Evolutionary conservation across 1,140 invertebrate species (phyloP).

Genomic region (Euborellia annulipes): DNA sequence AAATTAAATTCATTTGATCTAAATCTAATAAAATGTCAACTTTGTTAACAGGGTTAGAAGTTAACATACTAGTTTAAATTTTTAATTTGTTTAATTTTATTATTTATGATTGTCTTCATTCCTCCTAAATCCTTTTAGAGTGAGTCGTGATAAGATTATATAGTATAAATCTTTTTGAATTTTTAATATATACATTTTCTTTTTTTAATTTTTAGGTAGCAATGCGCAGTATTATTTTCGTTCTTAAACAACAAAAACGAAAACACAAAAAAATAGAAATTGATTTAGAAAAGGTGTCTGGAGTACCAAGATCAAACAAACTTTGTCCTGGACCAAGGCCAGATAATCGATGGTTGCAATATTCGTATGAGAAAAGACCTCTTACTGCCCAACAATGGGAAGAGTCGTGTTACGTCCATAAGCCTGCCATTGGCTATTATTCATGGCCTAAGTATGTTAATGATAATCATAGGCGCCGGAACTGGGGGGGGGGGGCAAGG

Average conservation of each 20-base stretch:
- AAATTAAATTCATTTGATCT: not conserved
- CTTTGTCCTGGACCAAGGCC: conserved; percentile 33
- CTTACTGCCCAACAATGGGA: conserved; percentile 58
- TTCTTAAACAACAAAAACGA: conserved; percentile 62
- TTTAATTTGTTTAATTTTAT: not conserved
- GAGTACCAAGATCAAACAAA: conserved; percentile 13
- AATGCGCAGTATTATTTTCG: conserved; percentile 39
- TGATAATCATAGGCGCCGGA: no score
- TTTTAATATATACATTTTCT: not conserved
- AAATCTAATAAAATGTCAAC: no score
- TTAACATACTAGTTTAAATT: not conserved
- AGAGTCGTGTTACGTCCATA: conserved; percentile 45
- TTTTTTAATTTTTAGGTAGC: conserved; percentile 35
- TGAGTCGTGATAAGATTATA: no score
- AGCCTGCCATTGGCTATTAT: conserved; percentile 59
- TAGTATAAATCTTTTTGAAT: no score
- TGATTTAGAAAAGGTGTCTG: conserved; percentile 26
- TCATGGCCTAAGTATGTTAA: conserved; percentile 59
- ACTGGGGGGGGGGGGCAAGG: no score
- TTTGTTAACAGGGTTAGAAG: no score
- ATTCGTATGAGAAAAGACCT: conserved; percentile 40
- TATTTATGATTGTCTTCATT: not conserved
- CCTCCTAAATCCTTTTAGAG: not conserved
- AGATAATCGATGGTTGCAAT: conserved; percentile 62
- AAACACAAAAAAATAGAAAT: conserved; percentile 42